Conservation (phyloP, 2,888 invertebrate species). For the Oscheius sp. region DNA sequence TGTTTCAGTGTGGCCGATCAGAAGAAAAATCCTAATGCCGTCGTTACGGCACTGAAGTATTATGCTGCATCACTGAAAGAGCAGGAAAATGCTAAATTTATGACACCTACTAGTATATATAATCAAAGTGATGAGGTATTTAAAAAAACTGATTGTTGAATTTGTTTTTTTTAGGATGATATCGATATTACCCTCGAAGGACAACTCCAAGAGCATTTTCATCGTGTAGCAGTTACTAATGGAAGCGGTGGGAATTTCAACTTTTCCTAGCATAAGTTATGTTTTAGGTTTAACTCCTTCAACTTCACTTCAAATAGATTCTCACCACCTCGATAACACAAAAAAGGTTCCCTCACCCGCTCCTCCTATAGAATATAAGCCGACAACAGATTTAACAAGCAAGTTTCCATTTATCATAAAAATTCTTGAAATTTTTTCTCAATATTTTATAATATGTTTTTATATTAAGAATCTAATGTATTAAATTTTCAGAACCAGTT, state of each 20-base stretch:
- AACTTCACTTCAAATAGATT: slow-evolving; percentile 18
- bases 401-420: neutral
- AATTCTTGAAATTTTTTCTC: neutral
- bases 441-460: neutral
- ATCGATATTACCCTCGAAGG: slow-evolving; percentile 55
- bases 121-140: slow-evolving; percentile 51
- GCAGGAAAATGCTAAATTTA: slow-evolving; percentile 63
- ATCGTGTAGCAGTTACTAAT: slow-evolving; percentile 35
- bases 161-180: slow-evolving; percentile 21
- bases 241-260: slow-evolving; percentile 16
- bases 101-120: slow-evolving; percentile 60
- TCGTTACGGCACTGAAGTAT: slow-evolving; percentile 85
- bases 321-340: neutral
- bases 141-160: neutral
- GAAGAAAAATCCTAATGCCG: slow-evolving; percentile 82
- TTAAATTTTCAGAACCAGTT: neutral
- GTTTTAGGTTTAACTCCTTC: slow-evolving; percentile 33
- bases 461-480: neutral
- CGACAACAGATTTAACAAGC: neutral
- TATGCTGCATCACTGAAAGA: slow-evolving; percentile 76
- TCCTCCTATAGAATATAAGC: slow-evolving; percentile 25
- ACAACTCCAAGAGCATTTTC: slow-evolving; percentile 53
- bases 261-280: neutral
- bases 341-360: slow-evolving; percentile 41
- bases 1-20: slow-evolving; percentile 74